phyloP scores from a whole-genome alignment of 2,113 vertebrate species.

The Chaetodon trifascialis region DNA sequence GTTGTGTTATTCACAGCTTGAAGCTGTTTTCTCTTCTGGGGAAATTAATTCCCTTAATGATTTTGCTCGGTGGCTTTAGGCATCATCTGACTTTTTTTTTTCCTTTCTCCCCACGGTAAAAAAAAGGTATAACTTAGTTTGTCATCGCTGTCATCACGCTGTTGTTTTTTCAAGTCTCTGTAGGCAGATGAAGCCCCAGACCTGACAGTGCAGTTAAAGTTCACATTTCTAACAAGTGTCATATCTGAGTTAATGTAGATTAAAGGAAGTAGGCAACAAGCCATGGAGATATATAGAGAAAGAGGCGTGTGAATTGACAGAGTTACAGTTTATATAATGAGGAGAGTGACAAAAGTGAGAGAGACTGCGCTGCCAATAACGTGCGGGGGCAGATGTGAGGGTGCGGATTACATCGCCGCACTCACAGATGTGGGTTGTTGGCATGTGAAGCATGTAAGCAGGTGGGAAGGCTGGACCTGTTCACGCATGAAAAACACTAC shows the following conservation, averaged over 20 bases:
- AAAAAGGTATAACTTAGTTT: conserved; percentile 54
- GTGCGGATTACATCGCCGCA: conserved; percentile 19
- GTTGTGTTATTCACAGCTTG: conserved; percentile 63
- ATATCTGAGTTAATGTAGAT: neutral
- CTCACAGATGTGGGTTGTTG: conserved; percentile 55
- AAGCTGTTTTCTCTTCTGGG: conserved; percentile 63
- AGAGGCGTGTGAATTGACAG: neutral
- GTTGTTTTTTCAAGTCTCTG: conserved; percentile 29
- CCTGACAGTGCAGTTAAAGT: conserved; percentile 28
- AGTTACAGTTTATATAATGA: neutral
- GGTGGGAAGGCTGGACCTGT: conserved; percentile 37
- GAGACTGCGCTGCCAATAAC: neutral
- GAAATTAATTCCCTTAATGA: conserved; percentile 71
- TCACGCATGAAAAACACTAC: conserved; percentile 5
- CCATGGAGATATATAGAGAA: neutral
- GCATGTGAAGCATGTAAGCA: conserved; percentile 32
- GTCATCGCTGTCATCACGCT: conserved; percentile 40
- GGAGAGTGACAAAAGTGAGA: neutral
- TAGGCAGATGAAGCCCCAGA: conserved; percentile 34
- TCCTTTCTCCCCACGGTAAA: neutral
- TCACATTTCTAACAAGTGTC: conserved; percentile 5
- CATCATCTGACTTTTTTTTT: conserved; percentile 36
- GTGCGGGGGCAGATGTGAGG: conserved; percentile 41
- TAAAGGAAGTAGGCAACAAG: neutral
- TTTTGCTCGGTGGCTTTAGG: conserved; percentile 64